These are phyloP conservation scores for Myopa tessellatipennis DNA, from an alignment of 2,888 invertebrate genomes.

Conservation along the genomic window DNA sequence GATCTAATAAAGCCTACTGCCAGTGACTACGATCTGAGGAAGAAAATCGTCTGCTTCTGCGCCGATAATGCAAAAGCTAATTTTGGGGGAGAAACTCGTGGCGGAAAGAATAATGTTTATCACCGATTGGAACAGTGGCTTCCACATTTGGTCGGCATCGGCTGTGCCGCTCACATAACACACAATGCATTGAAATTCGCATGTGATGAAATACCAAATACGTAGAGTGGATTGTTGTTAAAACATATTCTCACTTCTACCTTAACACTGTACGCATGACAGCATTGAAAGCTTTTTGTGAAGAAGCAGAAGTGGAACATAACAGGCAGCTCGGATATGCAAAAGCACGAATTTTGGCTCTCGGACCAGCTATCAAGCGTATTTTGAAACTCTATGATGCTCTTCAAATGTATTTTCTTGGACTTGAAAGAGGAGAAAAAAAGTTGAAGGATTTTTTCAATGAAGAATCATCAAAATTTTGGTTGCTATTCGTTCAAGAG, in stretches of 20 bases:
- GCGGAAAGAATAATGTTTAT: slow-evolving; percentile 41
- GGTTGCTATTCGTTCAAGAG: slow-evolving; percentile 36
- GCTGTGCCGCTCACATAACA: slow-evolving; percentile 41
- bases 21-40: slow-evolving; percentile 31
- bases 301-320: slow-evolving; percentile 40
- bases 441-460: slow-evolving; percentile 33
- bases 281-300: slow-evolving; percentile 42
- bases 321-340: slow-evolving; percentile 40
- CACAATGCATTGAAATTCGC: slow-evolving; percentile 42
- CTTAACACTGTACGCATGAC: slow-evolving; percentile 40
- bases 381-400: slow-evolving; percentile 39
- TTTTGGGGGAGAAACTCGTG: slow-evolving; percentile 41
- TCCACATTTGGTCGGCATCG: slow-evolving; percentile 41
- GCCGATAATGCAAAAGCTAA: slow-evolving; percentile 41
- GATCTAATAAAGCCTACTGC: slow-evolving; percentile 26
- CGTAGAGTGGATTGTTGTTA: slow-evolving; percentile 40
- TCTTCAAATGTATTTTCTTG: slow-evolving; percentile 19
- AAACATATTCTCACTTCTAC: slow-evolving; percentile 44
- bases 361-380: slow-evolving; percentile 37
- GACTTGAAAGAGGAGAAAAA: slow-evolving; percentile 26
- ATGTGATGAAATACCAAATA: slow-evolving; percentile 41
- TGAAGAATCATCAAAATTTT: slow-evolving; percentile 22
- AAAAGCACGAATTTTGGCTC: slow-evolving; percentile 42
- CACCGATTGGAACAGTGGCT: slow-evolving; percentile 28
- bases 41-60: slow-evolving; percentile 38